Evolutionary conservation across 2,888 invertebrate species (phyloP).

Genomic region (Nomada ruficornis): DNA sequence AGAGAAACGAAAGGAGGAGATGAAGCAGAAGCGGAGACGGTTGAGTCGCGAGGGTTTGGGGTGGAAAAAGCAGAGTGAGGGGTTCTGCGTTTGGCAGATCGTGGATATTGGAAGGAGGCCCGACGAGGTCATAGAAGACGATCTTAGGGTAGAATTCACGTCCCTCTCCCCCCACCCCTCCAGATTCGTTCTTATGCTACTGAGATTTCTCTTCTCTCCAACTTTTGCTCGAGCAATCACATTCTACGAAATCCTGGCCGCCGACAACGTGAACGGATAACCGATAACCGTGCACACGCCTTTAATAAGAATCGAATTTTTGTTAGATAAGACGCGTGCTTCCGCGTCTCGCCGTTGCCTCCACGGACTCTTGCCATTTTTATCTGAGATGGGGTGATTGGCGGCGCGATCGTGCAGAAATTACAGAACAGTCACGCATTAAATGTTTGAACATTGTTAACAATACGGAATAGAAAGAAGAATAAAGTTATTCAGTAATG

Average conservation of each 20-base stretch:
- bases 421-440: not conserved
- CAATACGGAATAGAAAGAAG: not conserved
- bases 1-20: conserved; percentile 38
- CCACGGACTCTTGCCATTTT: not conserved
- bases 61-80: conserved; percentile 27
- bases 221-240: conserved; percentile 62
- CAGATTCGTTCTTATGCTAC: conserved; percentile 53
- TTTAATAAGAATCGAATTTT: conserved; percentile 70
- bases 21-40: conserved; percentile 36
- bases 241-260: conserved; percentile 45
- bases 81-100: conserved; percentile 79
- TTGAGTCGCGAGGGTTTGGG: conserved; percentile 45
- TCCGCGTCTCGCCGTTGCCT: not conserved
- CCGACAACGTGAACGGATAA: conserved; percentile 59
- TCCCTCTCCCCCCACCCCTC: not conserved
- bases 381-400: not conserved
- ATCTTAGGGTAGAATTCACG: conserved; percentile 60
- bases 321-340: conserved; percentile 29
- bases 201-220: conserved; percentile 45
- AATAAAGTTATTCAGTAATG: not conserved
- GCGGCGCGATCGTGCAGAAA: not conserved
- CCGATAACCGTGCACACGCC: conserved; percentile 72
- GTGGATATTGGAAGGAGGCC: conserved; percentile 78
- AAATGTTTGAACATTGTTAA: not conserved
- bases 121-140: conserved; percentile 64